A percentile compares a stretch with the other conserved stretches of the same genome.
These are phyloP conservation scores for Ecliptopera silaceata DNA, from an alignment of 2,888 invertebrate genomes.

Conservation along the genomic window DNA sequence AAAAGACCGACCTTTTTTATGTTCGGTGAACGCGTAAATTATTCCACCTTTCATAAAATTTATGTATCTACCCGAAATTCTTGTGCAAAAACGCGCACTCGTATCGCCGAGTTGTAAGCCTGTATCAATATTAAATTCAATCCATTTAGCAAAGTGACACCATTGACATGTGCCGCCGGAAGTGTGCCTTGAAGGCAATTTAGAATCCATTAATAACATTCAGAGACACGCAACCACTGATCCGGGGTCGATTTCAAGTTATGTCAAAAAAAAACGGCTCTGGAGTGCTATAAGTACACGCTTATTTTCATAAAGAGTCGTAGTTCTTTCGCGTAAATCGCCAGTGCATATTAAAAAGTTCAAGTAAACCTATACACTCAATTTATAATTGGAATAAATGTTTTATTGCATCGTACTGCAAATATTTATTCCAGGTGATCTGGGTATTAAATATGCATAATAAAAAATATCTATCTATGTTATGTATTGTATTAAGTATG, in stretches of 20 bases:
- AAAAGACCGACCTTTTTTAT: conserved; percentile 1
- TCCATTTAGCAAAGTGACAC: conserved; percentile 56
- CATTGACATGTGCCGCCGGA: conserved; percentile 55
- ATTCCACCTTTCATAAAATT: conserved; percentile 20
- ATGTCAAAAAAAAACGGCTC: not conserved
- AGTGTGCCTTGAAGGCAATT: conserved; percentile 68
- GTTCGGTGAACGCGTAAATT: conserved; percentile 6
- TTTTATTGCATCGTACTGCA: too few species aligned
- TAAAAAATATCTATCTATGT: too few species aligned
- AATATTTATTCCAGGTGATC: too few species aligned
- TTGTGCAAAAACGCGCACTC: conserved; percentile 8
- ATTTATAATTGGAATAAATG: too few species aligned
- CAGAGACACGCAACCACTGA: conserved; percentile 53
- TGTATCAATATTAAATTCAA: conserved; percentile 50
- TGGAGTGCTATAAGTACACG: not conserved
- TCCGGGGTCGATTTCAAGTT: conserved; percentile 14
- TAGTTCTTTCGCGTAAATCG: too few species aligned
- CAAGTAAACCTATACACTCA: too few species aligned
- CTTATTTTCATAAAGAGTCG: too few species aligned
- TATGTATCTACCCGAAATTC: conserved; percentile 18
- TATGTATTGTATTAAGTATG: too few species aligned
- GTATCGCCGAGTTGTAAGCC: conserved; percentile 22
- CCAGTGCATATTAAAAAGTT: too few species aligned
- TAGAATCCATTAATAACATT: conserved; percentile 72
- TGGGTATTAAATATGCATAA: too few species aligned